These are phyloP conservation scores for Delphinus delphis DNA, from an alignment of 2,113 vertebrate species.

Conservation along the genomic window DNA sequence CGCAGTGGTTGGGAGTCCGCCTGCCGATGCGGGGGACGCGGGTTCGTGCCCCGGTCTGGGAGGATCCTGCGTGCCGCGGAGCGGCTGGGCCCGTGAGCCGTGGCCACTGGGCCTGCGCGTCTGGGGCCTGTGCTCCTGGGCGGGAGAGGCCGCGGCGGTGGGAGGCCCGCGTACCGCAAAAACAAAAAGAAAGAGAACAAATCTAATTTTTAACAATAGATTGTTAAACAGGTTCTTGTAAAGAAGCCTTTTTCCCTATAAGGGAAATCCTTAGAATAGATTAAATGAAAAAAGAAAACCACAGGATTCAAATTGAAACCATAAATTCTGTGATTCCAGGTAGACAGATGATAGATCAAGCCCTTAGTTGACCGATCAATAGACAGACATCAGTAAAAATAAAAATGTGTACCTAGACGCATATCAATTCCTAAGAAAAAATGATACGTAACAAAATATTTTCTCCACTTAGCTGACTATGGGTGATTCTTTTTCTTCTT, in stretches of 20 bases:
- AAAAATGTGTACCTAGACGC: not conserved
- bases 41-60: too few relatives aligned
- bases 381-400: not conserved
- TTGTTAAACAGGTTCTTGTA: not conserved
- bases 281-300: not conserved
- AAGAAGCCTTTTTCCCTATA: not conserved
- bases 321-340: not conserved
- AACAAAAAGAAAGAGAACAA: not conserved
- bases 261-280: not conserved
- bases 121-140: too few relatives aligned
- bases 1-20: too few relatives aligned
- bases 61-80: too few relatives aligned
- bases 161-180: too few relatives aligned
- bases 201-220: not conserved
- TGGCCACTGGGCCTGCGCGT: too few relatives aligned
- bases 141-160: too few relatives aligned
- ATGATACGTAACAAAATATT: not conserved
- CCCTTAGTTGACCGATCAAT: not conserved
- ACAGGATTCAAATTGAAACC: not conserved
- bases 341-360: not conserved
- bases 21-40: too few relatives aligned
- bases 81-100: too few relatives aligned
- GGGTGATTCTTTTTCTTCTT: not conserved
- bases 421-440: not conserved
- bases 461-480: not conserved